phyloP scores from a whole-genome alignment of 2,797 vertebrate species.

The Chromis chromis region DNA sequence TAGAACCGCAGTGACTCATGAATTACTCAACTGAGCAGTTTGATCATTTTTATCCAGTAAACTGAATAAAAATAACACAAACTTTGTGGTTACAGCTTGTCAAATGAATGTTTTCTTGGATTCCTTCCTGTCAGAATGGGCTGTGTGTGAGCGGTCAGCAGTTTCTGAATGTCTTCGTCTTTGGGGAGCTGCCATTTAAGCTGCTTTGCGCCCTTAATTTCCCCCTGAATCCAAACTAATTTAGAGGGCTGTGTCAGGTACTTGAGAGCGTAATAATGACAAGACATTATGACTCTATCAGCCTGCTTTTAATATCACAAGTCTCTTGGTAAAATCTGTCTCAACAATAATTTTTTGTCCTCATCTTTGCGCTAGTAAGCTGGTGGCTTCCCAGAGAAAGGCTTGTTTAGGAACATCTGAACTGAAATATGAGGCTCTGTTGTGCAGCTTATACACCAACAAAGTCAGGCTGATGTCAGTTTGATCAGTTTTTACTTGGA shows the following conservation, averaged over 20 bases:
- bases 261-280: slow-evolving; percentile 20
- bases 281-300: slow-evolving; percentile 17
- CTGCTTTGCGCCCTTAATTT: slow-evolving; percentile 23
- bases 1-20: neutral
- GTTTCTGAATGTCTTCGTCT: neutral
- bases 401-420: slow-evolving; percentile 2
- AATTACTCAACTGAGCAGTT: neutral
- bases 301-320: slow-evolving; percentile 52
- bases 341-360: slow-evolving; percentile 36
- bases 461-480: too few relatives aligned
- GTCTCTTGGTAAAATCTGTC: slow-evolving; percentile 43
- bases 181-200: slow-evolving; percentile 21
- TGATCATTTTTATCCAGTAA: neutral
- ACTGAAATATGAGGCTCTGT: neutral
- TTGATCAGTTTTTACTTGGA: neutral
- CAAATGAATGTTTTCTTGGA: neutral
- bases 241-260: slow-evolving; percentile 23
- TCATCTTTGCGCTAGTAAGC: slow-evolving; percentile 7
- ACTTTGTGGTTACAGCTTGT: neutral
- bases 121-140: neutral
- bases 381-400: neutral
- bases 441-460: neutral
- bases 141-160: slow-evolving; percentile 4
- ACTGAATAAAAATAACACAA: neutral
- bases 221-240: slow-evolving; percentile 31